Evolutionary conservation across 2,888 invertebrate genomes (phyloP).

Genomic region (Dendrolimus pini): DNA sequence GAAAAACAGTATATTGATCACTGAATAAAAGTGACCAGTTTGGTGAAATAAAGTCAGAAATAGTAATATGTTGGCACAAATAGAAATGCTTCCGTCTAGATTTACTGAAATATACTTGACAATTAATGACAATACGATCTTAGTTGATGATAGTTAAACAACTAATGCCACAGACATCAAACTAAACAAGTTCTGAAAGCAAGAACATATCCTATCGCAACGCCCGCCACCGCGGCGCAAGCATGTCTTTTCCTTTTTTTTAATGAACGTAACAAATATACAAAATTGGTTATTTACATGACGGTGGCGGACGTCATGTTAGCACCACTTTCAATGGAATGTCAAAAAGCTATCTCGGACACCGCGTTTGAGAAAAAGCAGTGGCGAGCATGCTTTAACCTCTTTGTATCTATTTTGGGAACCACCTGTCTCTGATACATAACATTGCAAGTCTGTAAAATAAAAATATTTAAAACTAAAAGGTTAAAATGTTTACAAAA

Average conservation of each 20-base stretch:
- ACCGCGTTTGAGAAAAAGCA: constrained; percentile 12
- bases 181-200: neutral
- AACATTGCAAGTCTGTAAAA: neutral
- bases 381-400: neutral
- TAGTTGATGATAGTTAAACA: neutral
- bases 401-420: neutral
- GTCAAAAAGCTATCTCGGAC: constrained; percentile 10
- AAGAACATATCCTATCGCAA: constrained; percentile 13
- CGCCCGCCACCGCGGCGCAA: constrained; percentile 13
- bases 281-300: constrained; percentile 45
- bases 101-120: neutral
- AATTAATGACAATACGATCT: neutral
- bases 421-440: neutral
- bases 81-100: neutral
- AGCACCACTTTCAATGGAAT: constrained; percentile 8
- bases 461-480: too few relatives aligned
- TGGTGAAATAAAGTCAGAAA: too few relatives aligned
- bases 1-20: too few relatives aligned
- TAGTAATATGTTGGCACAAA: too few relatives aligned
- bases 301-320: constrained; percentile 9
- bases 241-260: constrained; percentile 21
- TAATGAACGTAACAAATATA: constrained; percentile 54
- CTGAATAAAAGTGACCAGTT: too few relatives aligned
- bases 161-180: neutral
- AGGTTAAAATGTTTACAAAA: neutral